phyloP scores from a whole-genome alignment of 2,888 invertebrate species.

The Dusona sp. region DNA sequence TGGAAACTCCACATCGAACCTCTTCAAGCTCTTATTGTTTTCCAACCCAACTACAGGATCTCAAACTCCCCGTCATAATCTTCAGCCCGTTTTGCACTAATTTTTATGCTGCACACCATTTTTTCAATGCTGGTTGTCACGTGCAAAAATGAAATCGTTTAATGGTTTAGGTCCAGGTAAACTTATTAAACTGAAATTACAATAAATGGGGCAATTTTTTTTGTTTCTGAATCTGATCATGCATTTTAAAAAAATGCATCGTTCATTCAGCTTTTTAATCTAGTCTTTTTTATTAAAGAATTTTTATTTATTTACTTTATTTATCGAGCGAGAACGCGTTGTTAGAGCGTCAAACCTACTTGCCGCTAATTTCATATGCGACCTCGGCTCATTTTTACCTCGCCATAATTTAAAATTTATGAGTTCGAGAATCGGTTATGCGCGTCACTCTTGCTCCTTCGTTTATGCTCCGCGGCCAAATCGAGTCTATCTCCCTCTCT shows the following conservation, averaged over 20 bases:
- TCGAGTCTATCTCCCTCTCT: constrained; percentile 23
- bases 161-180: neutral
- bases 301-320: constrained; percentile 3
- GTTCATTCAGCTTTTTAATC: neutral
- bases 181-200: neutral
- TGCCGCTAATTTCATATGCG: constrained; percentile 65
- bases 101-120: neutral
- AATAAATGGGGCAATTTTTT: neutral
- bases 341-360: constrained; percentile 40
- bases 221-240: neutral
- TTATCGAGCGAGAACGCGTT: neutral
- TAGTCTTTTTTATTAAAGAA: neutral
- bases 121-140: neutral
- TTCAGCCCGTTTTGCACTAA: neutral
- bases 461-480: constrained; percentile 51
- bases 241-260: neutral
- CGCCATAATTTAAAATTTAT: constrained; percentile 84
- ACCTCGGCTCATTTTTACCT: constrained; percentile 73
- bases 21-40: constrained; percentile 49
- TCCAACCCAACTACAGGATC: neutral
- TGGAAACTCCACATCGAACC: constrained; percentile 67
- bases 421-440: constrained; percentile 82
- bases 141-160: too few relatives aligned
- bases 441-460: constrained; percentile 69
- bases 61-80: constrained; percentile 9